phyloP scores from a whole-genome alignment of 2,888 invertebrate species.

The Cerastis leucographa region DNA sequence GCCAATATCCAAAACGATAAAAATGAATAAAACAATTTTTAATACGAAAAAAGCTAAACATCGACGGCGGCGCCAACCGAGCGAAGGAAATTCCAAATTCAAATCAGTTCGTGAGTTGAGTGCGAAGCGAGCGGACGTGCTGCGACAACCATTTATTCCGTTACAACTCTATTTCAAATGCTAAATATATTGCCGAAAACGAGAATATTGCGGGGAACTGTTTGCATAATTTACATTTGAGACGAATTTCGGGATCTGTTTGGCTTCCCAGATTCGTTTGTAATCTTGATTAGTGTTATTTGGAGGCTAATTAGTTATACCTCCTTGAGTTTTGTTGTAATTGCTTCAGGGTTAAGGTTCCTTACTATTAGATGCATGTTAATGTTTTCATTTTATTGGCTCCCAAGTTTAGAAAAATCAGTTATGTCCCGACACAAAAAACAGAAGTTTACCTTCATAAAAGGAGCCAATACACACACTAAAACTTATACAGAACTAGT shows the following conservation, averaged over 20 bases:
- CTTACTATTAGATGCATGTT: conserved; percentile 4
- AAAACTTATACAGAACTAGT: background rate
- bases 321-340: conserved; percentile 41
- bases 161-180: conserved; percentile 86
- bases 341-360: background rate
- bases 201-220: conserved; percentile 80
- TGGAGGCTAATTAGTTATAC: conserved; percentile 58
- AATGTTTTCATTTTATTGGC: background rate
- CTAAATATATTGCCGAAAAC: conserved; percentile 87
- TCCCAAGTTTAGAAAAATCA: background rate
- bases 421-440: background rate
- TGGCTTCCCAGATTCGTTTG: conserved; percentile 72
- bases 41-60: conserved; percentile 74
- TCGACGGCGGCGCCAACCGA: conserved; percentile 74
- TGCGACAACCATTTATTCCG: conserved; percentile 84
- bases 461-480: background rate
- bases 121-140: conserved; percentile 86
- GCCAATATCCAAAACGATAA: conserved; percentile 56
- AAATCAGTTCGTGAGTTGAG: conserved; percentile 89
- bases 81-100: conserved; percentile 87
- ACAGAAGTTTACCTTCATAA: background rate
- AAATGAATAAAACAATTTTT: conserved; percentile 65
- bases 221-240: conserved; percentile 84
- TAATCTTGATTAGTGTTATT: conserved; percentile 69
- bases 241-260: conserved; percentile 77